Evolutionary conservation across 35 echinoderm and acorn worm genomes (phyloP).

Genomic region (Diadema setosum): DNA sequence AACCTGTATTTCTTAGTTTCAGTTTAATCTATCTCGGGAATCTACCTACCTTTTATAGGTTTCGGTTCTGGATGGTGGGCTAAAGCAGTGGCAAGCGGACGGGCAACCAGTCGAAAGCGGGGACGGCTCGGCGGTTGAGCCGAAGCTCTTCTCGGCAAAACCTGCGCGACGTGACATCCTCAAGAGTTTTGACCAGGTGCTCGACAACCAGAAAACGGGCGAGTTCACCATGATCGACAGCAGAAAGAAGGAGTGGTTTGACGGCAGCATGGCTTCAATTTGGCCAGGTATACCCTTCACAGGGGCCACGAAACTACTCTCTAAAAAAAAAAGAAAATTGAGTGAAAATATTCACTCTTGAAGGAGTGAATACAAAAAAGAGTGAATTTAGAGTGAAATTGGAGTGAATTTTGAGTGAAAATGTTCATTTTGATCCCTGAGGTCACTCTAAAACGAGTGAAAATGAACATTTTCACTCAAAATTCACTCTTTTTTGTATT

Average conservation of each 20-base stretch:
- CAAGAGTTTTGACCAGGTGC: not conserved
- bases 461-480: too few species aligned
- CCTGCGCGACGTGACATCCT: not conserved
- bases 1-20: too few species aligned
- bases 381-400: too few species aligned
- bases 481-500: too few species aligned
- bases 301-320: not conserved
- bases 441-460: too few species aligned
- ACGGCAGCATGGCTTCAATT: not conserved
- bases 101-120: conserved; percentile 47
- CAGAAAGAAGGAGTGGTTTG: not conserved
- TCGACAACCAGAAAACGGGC: not conserved
- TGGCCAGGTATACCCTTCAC: not conserved
- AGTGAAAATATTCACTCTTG: too few species aligned
- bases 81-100: conserved; percentile 62
- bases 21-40: too few species aligned
- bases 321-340: not conserved
- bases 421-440: too few species aligned
- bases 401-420: too few species aligned
- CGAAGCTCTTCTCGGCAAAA: not conserved
- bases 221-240: not conserved
- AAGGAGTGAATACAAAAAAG: too few species aligned
- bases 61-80: conserved; percentile 82
- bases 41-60: not conserved
- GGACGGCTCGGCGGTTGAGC: not conserved